phyloP scores from a whole-genome alignment of 2,888 invertebrate species.

The Lithosia quadra region DNA sequence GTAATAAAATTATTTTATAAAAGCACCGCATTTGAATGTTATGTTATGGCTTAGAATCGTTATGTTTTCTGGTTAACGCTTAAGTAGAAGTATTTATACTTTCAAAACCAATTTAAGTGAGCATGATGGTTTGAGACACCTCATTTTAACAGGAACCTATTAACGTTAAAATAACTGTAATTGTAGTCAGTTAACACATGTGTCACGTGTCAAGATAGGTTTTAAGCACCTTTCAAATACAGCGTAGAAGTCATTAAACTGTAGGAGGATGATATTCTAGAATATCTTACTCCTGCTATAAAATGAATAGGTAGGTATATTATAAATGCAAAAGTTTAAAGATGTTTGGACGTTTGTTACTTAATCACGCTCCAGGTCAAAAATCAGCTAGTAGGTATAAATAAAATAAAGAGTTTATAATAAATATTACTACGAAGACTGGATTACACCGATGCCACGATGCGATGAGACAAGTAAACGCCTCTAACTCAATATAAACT shows the following conservation, averaged over 20 bases:
- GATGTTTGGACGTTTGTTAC: too few relatives aligned
- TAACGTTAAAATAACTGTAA: slow-evolving; percentile 4
- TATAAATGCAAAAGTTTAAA: too few relatives aligned
- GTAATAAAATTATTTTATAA: slow-evolving; percentile 18
- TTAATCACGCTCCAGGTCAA: too few relatives aligned
- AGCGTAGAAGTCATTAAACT: background rate
- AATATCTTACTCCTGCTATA: too few relatives aligned
- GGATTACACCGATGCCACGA: background rate
- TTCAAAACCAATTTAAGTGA: slow-evolving; percentile 20
- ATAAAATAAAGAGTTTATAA: too few relatives aligned
- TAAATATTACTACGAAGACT: too few relatives aligned
- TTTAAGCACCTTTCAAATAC: slow-evolving; percentile 3
- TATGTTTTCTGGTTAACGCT: slow-evolving; percentile 20
- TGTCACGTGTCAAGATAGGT: background rate
- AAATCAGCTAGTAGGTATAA: too few relatives aligned
- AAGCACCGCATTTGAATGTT: slow-evolving; percentile 20
- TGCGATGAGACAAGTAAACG: too few relatives aligned
- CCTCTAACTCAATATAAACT: background rate
- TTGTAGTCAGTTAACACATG: background rate
- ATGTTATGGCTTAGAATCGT: slow-evolving; percentile 16
- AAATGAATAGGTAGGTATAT: too few relatives aligned
- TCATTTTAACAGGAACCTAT: slow-evolving; percentile 12
- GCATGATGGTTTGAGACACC: slow-evolving; percentile 11
- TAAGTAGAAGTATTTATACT: slow-evolving; percentile 9
- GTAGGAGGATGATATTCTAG: too few relatives aligned